Evolutionary conservation across 1,140 invertebrate genomes (phyloP).

Genomic region (Euwallacea similis): DNA sequence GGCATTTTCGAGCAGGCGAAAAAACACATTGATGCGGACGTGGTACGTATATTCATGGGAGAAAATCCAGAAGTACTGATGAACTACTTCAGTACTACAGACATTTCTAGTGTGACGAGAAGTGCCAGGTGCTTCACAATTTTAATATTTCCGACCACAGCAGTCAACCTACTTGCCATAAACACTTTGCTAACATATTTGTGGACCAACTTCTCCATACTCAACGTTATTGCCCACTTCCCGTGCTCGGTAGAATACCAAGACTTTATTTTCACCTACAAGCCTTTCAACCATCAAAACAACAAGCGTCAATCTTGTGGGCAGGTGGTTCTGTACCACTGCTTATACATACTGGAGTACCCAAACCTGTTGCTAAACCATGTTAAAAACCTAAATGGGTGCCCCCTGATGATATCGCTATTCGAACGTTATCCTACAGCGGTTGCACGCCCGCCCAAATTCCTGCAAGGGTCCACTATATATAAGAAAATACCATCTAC

Average conservation of each 20-base stretch:
- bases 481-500: conserved; percentile 22
- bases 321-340: conserved; percentile 10
- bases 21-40: not conserved
- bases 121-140: not conserved
- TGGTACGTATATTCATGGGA: conserved; percentile 15
- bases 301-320: conserved; percentile 13
- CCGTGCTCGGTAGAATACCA: conserved; percentile 10
- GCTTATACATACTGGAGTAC: not conserved
- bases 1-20: not conserved
- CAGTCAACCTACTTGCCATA: not conserved
- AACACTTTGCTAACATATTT: conserved; percentile 18
- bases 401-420: conserved; percentile 19
- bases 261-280: conserved; percentile 21
- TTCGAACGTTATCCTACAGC: conserved; percentile 30
- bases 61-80: conserved; percentile 19
- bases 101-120: not conserved
- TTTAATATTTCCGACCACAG: conserved; percentile 19
- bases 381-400: conserved; percentile 22
- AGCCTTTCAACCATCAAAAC: conserved; percentile 12
- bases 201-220: conserved; percentile 35
- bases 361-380: conserved; percentile 21
- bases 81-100: conserved; percentile 2
- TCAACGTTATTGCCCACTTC: conserved; percentile 22
- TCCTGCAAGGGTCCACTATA: conserved; percentile 11
- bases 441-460: not conserved